Base-by-base conservation (phyloP, 2,113 vertebrate genomes). In the Azemiops feae region DNA sequence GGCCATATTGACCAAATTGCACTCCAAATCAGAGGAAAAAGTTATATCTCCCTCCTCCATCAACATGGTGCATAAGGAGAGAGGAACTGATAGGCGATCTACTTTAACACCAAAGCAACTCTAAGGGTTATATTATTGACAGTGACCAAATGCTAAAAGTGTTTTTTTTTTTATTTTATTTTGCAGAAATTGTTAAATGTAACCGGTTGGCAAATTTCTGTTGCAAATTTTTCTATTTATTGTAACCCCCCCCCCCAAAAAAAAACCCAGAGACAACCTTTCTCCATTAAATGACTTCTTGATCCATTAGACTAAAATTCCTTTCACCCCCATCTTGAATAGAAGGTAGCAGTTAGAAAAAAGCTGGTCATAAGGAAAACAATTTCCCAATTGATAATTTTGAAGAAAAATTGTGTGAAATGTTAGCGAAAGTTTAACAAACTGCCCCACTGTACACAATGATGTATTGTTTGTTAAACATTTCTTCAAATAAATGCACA, bases 71-170 rank as follows among this genome's bases (percentile, higher is more conserved):
- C 8, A 14, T 25, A 54, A 43, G 7, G 16, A 57, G 30, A 39
- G 5, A 88, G 86, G 91, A 94, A 20, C 3, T 89, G 88, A 85
- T 23, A 92, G 93, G 0, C 0, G 58, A 69, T 87, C n/a, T 74
- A 53, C 18, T 90, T 93, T 54, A 93, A 87, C 50, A 87, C 18
- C 92, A 94, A 87, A 87, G 45, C 53, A 18, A 89, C 14, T 10
- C 23, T 60, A 1, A 39, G 52, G 93, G 22, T 81, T 30, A 93
- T 69, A 85, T 53, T 92, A 30, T 8, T 91, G 50, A 85, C 52
- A 94, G 22, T 69, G 11, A 88, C 14, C 47, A 88, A 92, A 54
- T 89, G 25, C 39, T 53, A 54, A 43, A 74, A 88, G 11, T 3
- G 18, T 9, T 30, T 34, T 91, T 34, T 91, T 91, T 39, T 10